Base-by-base conservation (phyloP, 2,888 invertebrate species). In the Parnassius glacialis region DNA sequence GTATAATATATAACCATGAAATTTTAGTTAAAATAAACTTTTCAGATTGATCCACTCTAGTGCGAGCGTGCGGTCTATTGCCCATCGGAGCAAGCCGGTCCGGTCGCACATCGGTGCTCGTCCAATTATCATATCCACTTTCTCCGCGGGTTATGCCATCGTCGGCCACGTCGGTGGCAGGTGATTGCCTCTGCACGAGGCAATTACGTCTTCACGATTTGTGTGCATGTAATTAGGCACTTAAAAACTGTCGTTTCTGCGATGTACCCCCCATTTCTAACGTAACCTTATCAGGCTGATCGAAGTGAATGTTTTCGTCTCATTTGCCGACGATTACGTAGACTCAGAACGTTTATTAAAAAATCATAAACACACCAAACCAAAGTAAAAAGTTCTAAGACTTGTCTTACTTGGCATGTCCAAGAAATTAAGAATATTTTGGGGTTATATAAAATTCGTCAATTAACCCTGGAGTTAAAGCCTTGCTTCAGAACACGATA, bases 61-160 rank as follows among this genome's bases (percentile, higher is more conserved):
- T 51, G 64, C 42, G 11, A 41, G 10, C 58, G 25, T 11, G 61
- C 43, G n/a, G 58, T 56, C 53, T 64, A 60, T 65, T 65, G 66
- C 64, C 69, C 71, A 76, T 67, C 76, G 68, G 68, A 73, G 73
- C 72, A 70, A 70, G 76, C 73, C 76, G 70, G 81, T 77, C 81
- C 79, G 79, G 88, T 85, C 84, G 84, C 84, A 85, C 85, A 82
- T 83, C 84, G 84, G 69, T 78, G 81, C 83, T 72, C 81, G 78
- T 83, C 84, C 89, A 89, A 90, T 91, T 90, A 90, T 84, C 90
- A 90, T 90, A 90, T 88, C 90, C 80, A 91, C 90, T 90, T 90
- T 90, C 90, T 85, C 90, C 78, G 74, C 64, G 67, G 72, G 80
- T 81, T 79, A 81, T 80, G 79, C 77, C 77, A 67, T 67, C 67